Evolutionary conservation across 2,888 invertebrate genomes (phyloP), one percentile per base, ranked within the genome.

Genomic region (Drosophila aldrichi): DNA sequence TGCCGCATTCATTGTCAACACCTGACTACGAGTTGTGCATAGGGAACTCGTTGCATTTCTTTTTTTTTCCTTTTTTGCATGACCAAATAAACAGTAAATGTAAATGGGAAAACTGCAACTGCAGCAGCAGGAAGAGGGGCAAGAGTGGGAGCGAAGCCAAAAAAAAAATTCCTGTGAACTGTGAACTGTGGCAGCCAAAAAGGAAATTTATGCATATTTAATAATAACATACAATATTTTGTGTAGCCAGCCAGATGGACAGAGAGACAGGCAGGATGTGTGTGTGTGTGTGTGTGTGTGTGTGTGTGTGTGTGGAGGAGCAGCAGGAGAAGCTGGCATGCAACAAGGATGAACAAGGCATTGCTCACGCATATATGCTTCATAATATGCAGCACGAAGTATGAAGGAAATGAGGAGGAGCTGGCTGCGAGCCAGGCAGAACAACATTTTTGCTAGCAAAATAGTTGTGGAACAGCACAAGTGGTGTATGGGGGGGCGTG

Each of bases 131-230:
- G 38, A 67, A 9, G 25, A 25, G 43, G 43, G 32, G 36, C 54
- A 64, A 25, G 5, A 4, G 25, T 6, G 6, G 25, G 6, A 6
- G 6, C 14, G 20, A 20, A 4, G 10, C 18, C 18, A 14, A 41
- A 34, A 72, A 34, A 61, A 49, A 55, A 25, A 58, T 2, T 0
- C 4, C 25, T 8, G 8, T 29, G 32, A 10, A 40, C 61, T 48
- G 63, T 41, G 40, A 46, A 46, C 18, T 66, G 66, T 48, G 67
- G 72, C 77, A 74, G 46, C 55, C 63, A 79, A 74, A 85, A 75
- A 81, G 74, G 63, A 81, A 87, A 87, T 79, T 87, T 85, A 86
- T 85, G 86, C 84, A 85, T 86, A 85, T 85, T 85, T 85, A 85
- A 85, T 85, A 85, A 79, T 69, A 86, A 84, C 82, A 84, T 73